phyloP scores from a whole-genome alignment of 2,888 invertebrate genomes.

The Rhingia rostrata region DNA sequence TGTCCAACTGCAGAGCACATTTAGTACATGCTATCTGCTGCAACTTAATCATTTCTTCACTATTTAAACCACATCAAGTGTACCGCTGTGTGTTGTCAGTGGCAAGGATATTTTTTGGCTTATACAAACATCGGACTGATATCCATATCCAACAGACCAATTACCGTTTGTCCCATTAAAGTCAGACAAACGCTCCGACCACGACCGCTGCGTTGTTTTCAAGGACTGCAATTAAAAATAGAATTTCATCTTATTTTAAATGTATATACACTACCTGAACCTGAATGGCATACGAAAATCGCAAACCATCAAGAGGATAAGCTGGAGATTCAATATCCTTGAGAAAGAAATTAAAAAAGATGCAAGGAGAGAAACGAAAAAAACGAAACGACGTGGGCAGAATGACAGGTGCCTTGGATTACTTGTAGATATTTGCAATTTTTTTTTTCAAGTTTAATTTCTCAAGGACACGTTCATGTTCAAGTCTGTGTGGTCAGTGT shows the following conservation, averaged over 20 bases:
- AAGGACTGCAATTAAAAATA: slow-evolving; percentile 65
- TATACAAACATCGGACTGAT: slow-evolving; percentile 13
- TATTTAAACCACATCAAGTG: slow-evolving; percentile 43
- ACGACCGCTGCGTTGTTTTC: slow-evolving; percentile 12
- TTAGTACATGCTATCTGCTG: slow-evolving; percentile 37
- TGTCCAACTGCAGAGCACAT: slow-evolving; percentile 35
- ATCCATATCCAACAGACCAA: slow-evolving; percentile 44
- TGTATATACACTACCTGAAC: slow-evolving; percentile 25
- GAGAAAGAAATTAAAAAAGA: slow-evolving; percentile 3
- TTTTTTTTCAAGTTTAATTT: not conserved
- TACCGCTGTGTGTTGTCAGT: slow-evolving; percentile 38
- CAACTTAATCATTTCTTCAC: slow-evolving; percentile 56
- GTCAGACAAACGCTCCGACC: slow-evolving; percentile 32
- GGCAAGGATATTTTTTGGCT: slow-evolving; percentile 21
- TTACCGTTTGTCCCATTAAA: slow-evolving; percentile 61
- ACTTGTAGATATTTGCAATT: not conserved
- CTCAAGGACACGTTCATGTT: not conserved
- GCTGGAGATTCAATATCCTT: slow-evolving; percentile 1
- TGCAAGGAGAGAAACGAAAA: not conserved
- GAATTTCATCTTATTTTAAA: slow-evolving; percentile 44
- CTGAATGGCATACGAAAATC: slow-evolving; percentile 40
- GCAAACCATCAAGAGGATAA: not conserved
- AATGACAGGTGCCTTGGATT: not conserved
- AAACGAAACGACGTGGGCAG: not conserved
- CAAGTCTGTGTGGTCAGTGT: not conserved